Percentiles rank a stretch among this genome's conserved stretches.
Conservation (phyloP, 1,140 invertebrate genomes). For the Phortica variegata region DNA sequence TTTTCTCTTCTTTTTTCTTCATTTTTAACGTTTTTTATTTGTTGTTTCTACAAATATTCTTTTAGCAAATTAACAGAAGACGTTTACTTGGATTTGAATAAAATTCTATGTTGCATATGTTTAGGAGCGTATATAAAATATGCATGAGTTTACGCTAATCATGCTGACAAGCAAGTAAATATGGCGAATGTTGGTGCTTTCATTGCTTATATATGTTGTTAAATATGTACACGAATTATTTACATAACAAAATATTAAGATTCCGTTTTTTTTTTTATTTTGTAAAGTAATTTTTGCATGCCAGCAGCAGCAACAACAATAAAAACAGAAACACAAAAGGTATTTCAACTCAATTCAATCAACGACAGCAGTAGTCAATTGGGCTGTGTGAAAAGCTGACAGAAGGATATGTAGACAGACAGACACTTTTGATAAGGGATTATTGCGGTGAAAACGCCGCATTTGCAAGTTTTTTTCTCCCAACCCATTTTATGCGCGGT, state of each 20-base stretch:
- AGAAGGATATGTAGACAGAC: constrained; percentile 24
- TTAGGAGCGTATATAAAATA: constrained; percentile 39
- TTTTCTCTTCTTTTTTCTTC: too few relatives aligned
- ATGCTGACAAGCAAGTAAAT: not conserved
- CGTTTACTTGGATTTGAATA: too few relatives aligned
- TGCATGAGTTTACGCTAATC: constrained; percentile 5
- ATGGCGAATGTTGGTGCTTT: too few relatives aligned
- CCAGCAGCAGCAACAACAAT: too few relatives aligned
- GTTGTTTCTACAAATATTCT: too few relatives aligned
- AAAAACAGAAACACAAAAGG: constrained; percentile 5
- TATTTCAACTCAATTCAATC: constrained; percentile 40
- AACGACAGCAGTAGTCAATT: constrained; percentile 20
- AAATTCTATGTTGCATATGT: constrained; percentile 32
- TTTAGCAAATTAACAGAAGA: constrained; percentile 2
- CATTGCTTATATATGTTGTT: too few relatives aligned
- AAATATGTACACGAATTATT: constrained; percentile 8
- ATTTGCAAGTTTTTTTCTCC: too few relatives aligned
- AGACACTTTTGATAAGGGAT: not conserved
- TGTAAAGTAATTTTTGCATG: constrained; percentile 28
- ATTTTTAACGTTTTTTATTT: too few relatives aligned
- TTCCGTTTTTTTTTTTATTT: constrained; percentile 4
- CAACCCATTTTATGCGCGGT: too few relatives aligned
- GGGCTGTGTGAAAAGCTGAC: too few relatives aligned
- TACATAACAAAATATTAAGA: constrained; percentile 23
- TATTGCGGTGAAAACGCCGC: too few relatives aligned